Base-by-base conservation (phyloP, 2,113 vertebrate genomes). In the Rhea pennata region DNA sequence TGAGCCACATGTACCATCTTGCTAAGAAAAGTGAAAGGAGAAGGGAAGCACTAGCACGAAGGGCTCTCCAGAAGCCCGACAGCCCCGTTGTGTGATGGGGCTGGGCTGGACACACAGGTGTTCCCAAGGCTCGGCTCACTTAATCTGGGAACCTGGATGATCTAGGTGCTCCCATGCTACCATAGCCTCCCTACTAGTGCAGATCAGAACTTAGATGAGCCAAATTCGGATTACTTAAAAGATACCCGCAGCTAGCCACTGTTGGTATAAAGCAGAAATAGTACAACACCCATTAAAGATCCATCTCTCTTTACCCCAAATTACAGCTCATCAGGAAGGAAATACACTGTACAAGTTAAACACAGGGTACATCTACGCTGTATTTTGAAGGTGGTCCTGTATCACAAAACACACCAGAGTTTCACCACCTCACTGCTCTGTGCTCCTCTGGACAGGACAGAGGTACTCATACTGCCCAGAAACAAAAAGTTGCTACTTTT, bases 51-150 rank as follows among this genome's bases (percentile, higher is more conserved):
- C 2, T 24, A 61, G 7, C 4, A 31, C 21, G 31, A 67, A 17
- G 27, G 33, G 6, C 5, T 53, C 9, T 42, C 19, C 26, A 40
- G 54, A 42, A 82, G 8, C 6, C 5, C 39, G 36, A 15, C 14
- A 56, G 12, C 40, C 26, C 19, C 5, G 5, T 12, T 50, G 66
- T 2, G 0, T n/a, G 10, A 44, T 2, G 3, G 11, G 6, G 3
- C 11, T 56, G 22, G 7, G 1, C 24, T 15, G 21, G 42, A 36
- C 3, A 5, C 8, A 3, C 10, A 71, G 58, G 10, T 5, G 53
- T 29, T 50, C 26, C 16, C 65, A 59, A 53, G 24, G 19, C 64
- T 61, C 1, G 0, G 24, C 65, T 50, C 29, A 15, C n/a, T 81
- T 66, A 20, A 71, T 42, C 4, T 5, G 10, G 24, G 19, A 66